phyloP scores from a whole-genome alignment of 2,797 vertebrate genomes.

The Cossypha niveicapilla region DNA sequence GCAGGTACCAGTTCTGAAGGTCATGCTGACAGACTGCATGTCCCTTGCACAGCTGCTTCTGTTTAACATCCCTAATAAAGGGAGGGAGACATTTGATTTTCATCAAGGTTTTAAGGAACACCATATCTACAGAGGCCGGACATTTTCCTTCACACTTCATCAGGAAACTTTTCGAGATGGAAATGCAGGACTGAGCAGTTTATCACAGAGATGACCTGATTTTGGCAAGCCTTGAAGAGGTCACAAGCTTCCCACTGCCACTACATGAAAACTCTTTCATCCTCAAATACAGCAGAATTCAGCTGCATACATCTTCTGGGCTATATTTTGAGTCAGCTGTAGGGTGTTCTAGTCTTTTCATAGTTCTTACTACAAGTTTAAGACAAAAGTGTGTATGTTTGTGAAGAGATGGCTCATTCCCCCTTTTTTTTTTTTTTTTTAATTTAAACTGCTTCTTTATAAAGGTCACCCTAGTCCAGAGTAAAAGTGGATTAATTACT shows the following conservation, averaged over 20 bases:
- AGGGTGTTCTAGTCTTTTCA: not conserved
- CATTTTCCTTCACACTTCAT: conserved; percentile 58
- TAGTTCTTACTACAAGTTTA: not conserved
- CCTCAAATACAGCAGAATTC: not conserved
- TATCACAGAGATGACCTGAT: conserved; percentile 54
- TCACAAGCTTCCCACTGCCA: conserved; percentile 12
- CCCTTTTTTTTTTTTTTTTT: not conserved
- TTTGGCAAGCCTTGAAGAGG: conserved; percentile 37
- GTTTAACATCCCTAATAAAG: conserved; percentile 30
- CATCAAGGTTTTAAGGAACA: conserved; percentile 51
- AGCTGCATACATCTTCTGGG: not conserved
- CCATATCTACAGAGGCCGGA: conserved; percentile 33
- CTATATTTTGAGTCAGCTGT: not conserved
- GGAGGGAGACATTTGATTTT: conserved; percentile 55
- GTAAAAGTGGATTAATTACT: conserved; percentile 51
- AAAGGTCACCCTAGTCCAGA: conserved; percentile 43
- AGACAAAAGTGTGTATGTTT: not conserved
- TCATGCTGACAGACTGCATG: not conserved
- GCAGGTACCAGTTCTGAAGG: conserved; percentile 34
- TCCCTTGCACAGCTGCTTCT: conserved; percentile 50
- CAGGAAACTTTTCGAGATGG: conserved; percentile 49
- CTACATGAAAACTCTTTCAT: not conserved
- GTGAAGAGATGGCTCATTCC: not conserved
- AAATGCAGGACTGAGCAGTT: conserved; percentile 39
- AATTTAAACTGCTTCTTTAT: not conserved